Evolutionary conservation across 2,113 vertebrate species (phyloP).

Genomic region (Columbina picui): DNA sequence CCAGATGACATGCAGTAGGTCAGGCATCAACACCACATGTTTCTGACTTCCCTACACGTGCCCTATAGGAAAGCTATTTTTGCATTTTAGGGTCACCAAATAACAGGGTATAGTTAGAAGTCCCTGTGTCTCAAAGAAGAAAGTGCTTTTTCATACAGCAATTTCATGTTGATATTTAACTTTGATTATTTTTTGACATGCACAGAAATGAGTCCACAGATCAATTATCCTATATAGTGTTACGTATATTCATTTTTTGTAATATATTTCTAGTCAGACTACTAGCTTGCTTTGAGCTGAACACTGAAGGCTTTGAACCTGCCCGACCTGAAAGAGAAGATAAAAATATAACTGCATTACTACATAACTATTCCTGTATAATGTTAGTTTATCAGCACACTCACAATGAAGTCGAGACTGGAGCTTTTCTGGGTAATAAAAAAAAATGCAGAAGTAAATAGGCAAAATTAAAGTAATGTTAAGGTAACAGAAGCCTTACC

Average conservation of each 20-base stretch:
- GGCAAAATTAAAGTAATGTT: neutral
- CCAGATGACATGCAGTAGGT: neutral
- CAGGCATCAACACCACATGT: neutral
- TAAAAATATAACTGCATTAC: neutral
- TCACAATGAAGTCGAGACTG: neutral
- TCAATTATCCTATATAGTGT: neutral
- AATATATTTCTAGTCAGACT: neutral
- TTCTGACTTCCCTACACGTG: neutral
- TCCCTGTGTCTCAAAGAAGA: neutral
- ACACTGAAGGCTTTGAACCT: neutral
- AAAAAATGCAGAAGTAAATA: neutral
- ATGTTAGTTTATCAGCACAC: neutral
- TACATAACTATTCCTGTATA: neutral
- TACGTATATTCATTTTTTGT: neutral
- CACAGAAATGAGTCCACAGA: neutral
- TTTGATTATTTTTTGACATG: neutral
- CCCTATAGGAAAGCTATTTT: neutral
- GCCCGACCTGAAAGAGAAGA: neutral
- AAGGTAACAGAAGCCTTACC: conserved; percentile 76
- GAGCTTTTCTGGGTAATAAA: neutral
- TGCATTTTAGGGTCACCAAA: neutral
- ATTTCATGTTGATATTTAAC: neutral
- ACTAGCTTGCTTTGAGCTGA: neutral
- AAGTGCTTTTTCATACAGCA: neutral
- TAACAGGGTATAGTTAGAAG: neutral